Conservation (phyloP, 2,888 invertebrate genomes). For the Tenthredo notha region DNA sequence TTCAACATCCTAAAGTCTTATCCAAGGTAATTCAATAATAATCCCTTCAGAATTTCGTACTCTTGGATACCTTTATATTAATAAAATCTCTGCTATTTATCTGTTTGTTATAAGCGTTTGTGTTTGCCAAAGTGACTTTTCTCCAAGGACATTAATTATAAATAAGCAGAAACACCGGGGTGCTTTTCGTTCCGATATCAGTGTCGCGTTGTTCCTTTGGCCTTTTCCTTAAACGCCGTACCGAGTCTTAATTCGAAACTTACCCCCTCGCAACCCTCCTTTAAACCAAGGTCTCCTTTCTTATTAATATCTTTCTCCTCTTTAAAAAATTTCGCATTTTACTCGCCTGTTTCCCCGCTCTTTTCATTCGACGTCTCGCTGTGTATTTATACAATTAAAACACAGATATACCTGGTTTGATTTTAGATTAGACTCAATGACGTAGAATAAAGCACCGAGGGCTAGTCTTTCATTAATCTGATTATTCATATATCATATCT, state of each 20-base stretch:
- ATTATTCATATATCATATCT: background rate
- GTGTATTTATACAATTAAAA: slow-evolving; percentile 30
- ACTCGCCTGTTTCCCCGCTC: background rate
- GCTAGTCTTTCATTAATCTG: background rate
- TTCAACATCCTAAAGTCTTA: background rate
- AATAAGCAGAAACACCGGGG: slow-evolving; percentile 26
- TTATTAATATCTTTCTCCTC: slow-evolving; percentile 12
- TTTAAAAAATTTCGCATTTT: background rate
- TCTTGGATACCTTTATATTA: background rate
- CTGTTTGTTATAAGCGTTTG: slow-evolving; percentile 29
- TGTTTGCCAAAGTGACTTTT: slow-evolving; percentile 29
- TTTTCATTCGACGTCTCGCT: slow-evolving; percentile 7
- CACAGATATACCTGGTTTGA: background rate
- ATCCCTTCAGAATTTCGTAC: slow-evolving; percentile 19
- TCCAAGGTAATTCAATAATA: slow-evolving; percentile 26
- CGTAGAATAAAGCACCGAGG: background rate
- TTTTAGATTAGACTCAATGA: slow-evolving; percentile 24
- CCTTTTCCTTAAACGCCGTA: slow-evolving; percentile 21
- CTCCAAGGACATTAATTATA: slow-evolving; percentile 21
- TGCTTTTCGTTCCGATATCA: slow-evolving; percentile 13
- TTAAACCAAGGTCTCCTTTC: background rate
- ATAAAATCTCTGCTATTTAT: slow-evolving; percentile 22
- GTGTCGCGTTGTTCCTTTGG: slow-evolving; percentile 4
- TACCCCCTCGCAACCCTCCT: slow-evolving; percentile 5
- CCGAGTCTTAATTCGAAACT: slow-evolving; percentile 45